Evolutionary conservation across 2,888 invertebrate genomes (phyloP).

Genomic region (Ennomos quercinarius): DNA sequence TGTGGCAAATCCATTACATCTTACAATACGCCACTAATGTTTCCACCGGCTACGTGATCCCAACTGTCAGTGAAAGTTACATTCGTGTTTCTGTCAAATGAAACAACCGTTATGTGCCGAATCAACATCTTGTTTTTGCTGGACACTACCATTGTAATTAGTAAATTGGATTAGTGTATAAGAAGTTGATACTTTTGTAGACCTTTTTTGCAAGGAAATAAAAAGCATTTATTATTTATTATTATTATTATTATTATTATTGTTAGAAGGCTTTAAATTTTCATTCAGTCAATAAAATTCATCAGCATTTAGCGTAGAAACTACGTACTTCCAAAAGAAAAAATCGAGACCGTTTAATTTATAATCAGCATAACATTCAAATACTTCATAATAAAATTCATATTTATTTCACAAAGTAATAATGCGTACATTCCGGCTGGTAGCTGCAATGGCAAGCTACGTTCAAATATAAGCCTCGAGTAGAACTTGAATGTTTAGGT

Average conservation of each 20-base stretch:
- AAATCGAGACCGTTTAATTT: no score
- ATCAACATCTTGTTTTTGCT: slow-evolving; percentile 26
- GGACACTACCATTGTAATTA: slow-evolving; percentile 25
- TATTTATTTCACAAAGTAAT: not conserved
- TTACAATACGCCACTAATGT: slow-evolving; percentile 63
- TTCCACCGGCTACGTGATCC: slow-evolving; percentile 59
- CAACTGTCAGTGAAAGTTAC: slow-evolving; percentile 72
- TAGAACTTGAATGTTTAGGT: slow-evolving; percentile 16
- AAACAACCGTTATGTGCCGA: slow-evolving; percentile 54
- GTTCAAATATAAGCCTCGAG: slow-evolving; percentile 30
- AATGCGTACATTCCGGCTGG: not conserved
- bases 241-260: no score
- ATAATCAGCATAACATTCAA: not conserved
- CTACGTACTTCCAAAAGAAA: no score
- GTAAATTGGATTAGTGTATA: no score
- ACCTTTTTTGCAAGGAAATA: no score
- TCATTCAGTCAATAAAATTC: no score
- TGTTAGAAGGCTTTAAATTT: slow-evolving; percentile 19
- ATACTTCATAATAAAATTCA: not conserved
- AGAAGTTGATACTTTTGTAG: no score
- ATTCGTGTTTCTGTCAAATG: slow-evolving; percentile 60
- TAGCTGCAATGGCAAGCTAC: slow-evolving; percentile 4
- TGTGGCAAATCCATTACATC: slow-evolving; percentile 64
- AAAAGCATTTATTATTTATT: no score
- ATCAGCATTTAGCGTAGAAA: no score